Base-by-base conservation (phyloP, 2,797 vertebrate genomes). In the Esox lucius region DNA sequence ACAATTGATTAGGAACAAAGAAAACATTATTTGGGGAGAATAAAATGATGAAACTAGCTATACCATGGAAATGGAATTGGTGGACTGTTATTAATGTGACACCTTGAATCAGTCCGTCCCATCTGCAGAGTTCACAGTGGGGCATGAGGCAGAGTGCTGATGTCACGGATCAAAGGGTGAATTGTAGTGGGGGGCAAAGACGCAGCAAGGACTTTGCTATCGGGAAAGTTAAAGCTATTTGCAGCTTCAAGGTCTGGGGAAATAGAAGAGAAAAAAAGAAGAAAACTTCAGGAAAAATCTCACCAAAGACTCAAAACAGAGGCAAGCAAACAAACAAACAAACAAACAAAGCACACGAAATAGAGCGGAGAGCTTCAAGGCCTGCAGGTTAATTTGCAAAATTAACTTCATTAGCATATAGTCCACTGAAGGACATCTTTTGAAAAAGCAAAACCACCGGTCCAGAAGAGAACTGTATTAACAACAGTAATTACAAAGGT, bases 151-250 rank as follows among this genome's bases (percentile, higher is more conserved):
- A 77, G 73, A 68, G 59, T 70, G 69, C 73, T 66, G 78, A 72
- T 31, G 24, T 46, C 61, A 62, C 42, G 56, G 77, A 89, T 87
- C 80, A 90, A 91, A 87, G 75, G 48, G 67, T 74, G 61, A 73
- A 84, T 81, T 61, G 48, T 4, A 49, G 75, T 77, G 72, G 42
- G 35, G 68, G 84, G 87, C 71, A 69, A 31, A 77, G 71, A 71
- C 31, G 1, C 74, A 71, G 51, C 80, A 85, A 85, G 79, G 83
- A 90, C 87, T 90, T 88, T 89, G 85, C 88, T 87, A 75, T 82
- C 71, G 85, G 88, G 86, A 92, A 93, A 91, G 87, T 85, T 91
- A 91, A 85, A 86, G 88, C 89, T 92, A 92, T 94, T 93, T 91
- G 89, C 85, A 87, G 88, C 79, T 4, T 69, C 68, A 75, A 68